Conservation (phyloP, 1,140 invertebrate species). For the Camponotus floridanus region DNA sequence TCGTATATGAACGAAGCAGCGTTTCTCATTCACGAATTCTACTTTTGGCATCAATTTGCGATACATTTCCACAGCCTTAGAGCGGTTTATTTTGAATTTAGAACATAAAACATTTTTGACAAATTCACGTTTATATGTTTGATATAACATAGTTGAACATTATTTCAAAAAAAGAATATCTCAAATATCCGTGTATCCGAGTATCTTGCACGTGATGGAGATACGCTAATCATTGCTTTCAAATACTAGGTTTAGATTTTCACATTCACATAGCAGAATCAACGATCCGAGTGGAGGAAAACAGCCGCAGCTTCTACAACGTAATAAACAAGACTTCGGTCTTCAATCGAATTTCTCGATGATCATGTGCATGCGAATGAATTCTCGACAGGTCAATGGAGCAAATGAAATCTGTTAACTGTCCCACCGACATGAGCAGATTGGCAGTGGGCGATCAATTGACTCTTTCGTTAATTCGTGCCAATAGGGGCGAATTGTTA, state of each 20-base stretch:
- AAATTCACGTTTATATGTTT: not conserved
- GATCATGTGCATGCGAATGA: constrained; percentile 72
- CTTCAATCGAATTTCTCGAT: constrained; percentile 76
- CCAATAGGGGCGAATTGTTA: constrained; percentile 84
- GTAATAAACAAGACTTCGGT: constrained; percentile 74
- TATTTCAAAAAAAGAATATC: constrained; percentile 1
- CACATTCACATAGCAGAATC: constrained; percentile 31
- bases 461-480: constrained; percentile 82
- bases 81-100: not conserved
- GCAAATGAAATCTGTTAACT: constrained; percentile 83
- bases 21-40: not conserved
- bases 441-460: constrained; percentile 85
- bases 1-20: not conserved
- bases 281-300: constrained; percentile 28
- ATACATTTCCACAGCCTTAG: not conserved
- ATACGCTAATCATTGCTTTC: constrained; percentile 18
- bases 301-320: constrained; percentile 55
- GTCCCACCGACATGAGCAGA: constrained; percentile 76
- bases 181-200: not conserved
- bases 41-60: not conserved
- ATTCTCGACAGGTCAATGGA: constrained; percentile 80
- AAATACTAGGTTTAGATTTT: constrained; percentile 27
- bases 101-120: not conserved
- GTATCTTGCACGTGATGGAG: not conserved
- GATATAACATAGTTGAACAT: not conserved